A percentile compares a stretch with the other conserved stretches of the same genome.
Conservation (phyloP, 2,113 vertebrate genomes). For the Elephas maximus region DNA sequence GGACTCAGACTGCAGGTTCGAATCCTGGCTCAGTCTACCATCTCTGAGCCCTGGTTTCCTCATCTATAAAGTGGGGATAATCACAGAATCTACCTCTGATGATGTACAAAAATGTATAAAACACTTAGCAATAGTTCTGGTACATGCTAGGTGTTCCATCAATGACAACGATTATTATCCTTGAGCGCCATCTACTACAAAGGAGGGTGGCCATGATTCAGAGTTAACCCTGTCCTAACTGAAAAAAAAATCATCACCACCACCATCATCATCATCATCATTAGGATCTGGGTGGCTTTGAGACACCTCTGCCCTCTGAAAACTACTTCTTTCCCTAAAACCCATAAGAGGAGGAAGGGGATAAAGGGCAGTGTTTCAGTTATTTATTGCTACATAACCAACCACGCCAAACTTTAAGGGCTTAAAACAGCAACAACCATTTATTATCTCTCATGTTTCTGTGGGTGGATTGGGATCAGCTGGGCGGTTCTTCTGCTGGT, state of each 20-base stretch:
- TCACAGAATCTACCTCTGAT: neutral
- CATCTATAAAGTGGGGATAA: too few relatives aligned
- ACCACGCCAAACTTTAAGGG: neutral
- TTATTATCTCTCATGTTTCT: rapidly evolving
- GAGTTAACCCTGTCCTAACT: neutral
- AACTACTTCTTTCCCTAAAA: neutral
- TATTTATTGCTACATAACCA: neutral
- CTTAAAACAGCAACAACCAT: rapidly evolving
- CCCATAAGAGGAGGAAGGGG: neutral
- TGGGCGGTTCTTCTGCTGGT: neutral
- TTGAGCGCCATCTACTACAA: neutral
- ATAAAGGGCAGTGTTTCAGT: rapidly evolving
- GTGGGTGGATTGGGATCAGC: neutral
- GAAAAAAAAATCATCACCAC: neutral
- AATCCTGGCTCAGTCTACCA: neutral
- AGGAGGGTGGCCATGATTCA: neutral
- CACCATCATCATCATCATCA: rapidly evolving
- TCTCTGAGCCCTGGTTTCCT: neutral
- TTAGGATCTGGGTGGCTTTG: neutral
- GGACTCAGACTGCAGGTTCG: neutral
- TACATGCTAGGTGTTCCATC: rapidly evolving
- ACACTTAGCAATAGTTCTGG: neutral
- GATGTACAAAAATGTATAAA: neutral
- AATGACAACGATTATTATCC: neutral
- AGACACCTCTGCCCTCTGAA: neutral